Base-by-base conservation (phyloP, 2,113 vertebrate species). In the Mastomys coucha region DNA sequence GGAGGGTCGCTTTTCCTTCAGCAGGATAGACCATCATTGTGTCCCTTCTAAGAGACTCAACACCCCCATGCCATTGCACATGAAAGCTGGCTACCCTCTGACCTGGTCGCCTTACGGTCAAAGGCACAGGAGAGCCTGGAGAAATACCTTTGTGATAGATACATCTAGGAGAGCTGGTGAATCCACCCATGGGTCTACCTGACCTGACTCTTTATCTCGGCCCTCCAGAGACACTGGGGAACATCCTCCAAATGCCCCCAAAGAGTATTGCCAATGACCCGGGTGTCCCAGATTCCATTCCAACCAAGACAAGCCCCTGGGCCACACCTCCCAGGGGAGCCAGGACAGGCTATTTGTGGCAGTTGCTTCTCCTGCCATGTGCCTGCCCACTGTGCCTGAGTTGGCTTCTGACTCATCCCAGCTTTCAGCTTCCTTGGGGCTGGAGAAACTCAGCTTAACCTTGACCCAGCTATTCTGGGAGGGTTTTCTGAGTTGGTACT, bases 381-480 rank as follows among this genome's bases (percentile, higher is more conserved):
- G 89, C 76, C 92, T 88, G 91, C 81, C 96, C 93, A 39, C 96
- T 67, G 80, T 33, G 85, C 93, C 53, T 5, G 42, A 11, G 63
- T 39, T 73, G 92, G n/a, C 91, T 90, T 97, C 96, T 97, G 97
- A 97, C 95, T 97, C 96, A 96, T 69, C 36, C 73, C 58, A 31
- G 69, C 58, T 85, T 42, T 91, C n/a, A n/a, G 85, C 65, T 95
- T 96, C 91, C 96, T 75, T 51, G 88, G 92, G 95, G 87, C 82
- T 7, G 90, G 58, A 65, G 3, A 45, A 53, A 31, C 42, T 70
- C 10, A 0, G 17, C 56, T 78, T 94, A 75, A 94, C 96, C 96
- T 93, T 97, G 97, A 92, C 96, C 95, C 93, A 86, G 76, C 97
- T 91, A 22, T 19, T 72, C 33, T 0, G 6, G 89, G 80, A 70